Evolutionary conservation across 53 echinoderm and acorn worm genomes (phyloP), one percentile per base, ranked within the genome.

Genomic region (Antedon mediterranea): DNA sequence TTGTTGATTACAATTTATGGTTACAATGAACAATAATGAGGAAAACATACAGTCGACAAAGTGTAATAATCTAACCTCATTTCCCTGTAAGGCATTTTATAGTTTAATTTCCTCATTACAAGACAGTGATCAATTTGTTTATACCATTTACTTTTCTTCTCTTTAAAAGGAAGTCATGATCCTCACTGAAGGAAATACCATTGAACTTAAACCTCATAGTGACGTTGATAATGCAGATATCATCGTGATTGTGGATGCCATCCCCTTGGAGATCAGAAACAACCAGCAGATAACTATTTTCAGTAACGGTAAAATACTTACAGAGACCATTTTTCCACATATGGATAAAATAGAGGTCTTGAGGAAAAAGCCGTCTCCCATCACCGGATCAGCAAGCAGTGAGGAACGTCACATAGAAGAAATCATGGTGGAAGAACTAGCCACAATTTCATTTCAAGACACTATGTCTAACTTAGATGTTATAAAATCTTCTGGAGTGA

Each of bases 121-220:
- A n/a, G n/a, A n/a, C n/a, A n/a, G n/a, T n/a, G n/a, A n/a, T n/a
- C n/a, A n/a, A n/a, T n/a, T n/a, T n/a, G n/a, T n/a, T n/a, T n/a
- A n/a, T n/a, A n/a, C n/a, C n/a, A n/a, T n/a, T n/a, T n/a, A n/a
- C n/a, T n/a, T n/a, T n/a, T n/a, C n/a, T n/a, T n/a, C n/a, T n/a
- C n/a, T n/a, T n/a, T n/a, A n/a, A n/a, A n/a, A 72, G 80, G 73
- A 80, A 26, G 30, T 34, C 34, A 33, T 34, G 72, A 30, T 80
- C 3, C 70, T 71, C 18, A 20, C 32, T 4, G 79, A 71, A 13
- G 79, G 79, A 23, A 71, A 79, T 15, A 30, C 31, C 32, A 79
- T 79, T 23, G 79, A 79, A 23, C 71, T 79, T 28, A 70, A 31
- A 15, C 31, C 71, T 5, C 71, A 70, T 28, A 33, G 29, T 34